These are phyloP conservation scores for Conus betulinus DNA, from an alignment of 1,140 invertebrate genomes.

Conservation along the genomic window DNA sequence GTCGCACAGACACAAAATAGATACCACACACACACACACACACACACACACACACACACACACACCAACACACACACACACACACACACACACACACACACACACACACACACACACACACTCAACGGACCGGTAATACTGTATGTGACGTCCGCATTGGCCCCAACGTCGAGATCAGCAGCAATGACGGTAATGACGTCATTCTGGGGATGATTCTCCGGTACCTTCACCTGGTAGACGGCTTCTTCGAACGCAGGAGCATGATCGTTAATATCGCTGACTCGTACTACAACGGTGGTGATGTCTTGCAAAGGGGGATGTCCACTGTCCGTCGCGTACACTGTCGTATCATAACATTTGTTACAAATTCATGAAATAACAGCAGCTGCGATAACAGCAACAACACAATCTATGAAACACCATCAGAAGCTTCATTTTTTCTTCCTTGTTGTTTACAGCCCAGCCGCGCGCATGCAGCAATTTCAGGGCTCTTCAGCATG, in stretches of 20 bases:
- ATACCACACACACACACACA: too few relatives aligned
- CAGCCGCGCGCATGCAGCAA: not conserved
- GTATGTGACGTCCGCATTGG: slow-evolving; percentile 90
- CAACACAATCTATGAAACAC: too few relatives aligned
- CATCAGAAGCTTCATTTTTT: too few relatives aligned
- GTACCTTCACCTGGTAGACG: slow-evolving; percentile 49
- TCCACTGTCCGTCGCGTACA: slow-evolving; percentile 68
- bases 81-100: too few relatives aligned
- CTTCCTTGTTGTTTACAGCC: too few relatives aligned
- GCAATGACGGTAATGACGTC: slow-evolving; percentile 80
- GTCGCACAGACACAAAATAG: too few relatives aligned
- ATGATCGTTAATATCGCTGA: slow-evolving; percentile 65
- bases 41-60: too few relatives aligned
- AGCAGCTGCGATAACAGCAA: not conserved
- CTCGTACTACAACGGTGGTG: slow-evolving; percentile 55
- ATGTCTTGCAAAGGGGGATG: slow-evolving; percentile 68
- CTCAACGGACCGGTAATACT: slow-evolving; percentile 88
- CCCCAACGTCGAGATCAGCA: slow-evolving; percentile 88
- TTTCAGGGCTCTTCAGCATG: too few relatives aligned
- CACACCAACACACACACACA: too few relatives aligned
- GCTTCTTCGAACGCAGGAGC: slow-evolving; percentile 55
- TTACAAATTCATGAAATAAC: slow-evolving; percentile 1
- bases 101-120: too few relatives aligned
- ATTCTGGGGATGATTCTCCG: slow-evolving; percentile 79
- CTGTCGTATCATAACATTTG: slow-evolving; percentile 51